Percentiles rank a stretch among this genome's conserved stretches.
Evolutionary conservation across 2,797 vertebrate genomes (phyloP).

Genomic region (Melanotaenia boesemani): DNA sequence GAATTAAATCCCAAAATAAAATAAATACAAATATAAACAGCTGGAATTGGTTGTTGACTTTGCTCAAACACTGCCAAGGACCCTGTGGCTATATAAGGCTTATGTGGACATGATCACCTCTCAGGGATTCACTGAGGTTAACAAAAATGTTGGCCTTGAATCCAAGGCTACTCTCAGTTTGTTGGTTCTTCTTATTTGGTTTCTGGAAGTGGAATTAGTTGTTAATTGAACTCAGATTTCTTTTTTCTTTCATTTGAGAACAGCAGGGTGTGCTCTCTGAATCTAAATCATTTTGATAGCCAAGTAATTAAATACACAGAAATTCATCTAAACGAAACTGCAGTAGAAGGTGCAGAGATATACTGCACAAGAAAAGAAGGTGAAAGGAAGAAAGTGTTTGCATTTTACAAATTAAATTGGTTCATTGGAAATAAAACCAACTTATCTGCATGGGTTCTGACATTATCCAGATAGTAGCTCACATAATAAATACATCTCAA

Average conservation of each 20-base stretch:
- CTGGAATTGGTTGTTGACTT: slow-evolving; percentile 68
- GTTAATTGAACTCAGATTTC: slow-evolving; percentile 51
- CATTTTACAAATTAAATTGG: neutral
- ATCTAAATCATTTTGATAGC: slow-evolving; percentile 55
- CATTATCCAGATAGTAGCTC: neutral
- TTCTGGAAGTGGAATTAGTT: slow-evolving; percentile 44
- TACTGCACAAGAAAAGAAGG: slow-evolving; percentile 11
- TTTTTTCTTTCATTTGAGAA: slow-evolving; percentile 53
- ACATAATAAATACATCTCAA: neutral
- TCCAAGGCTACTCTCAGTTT: slow-evolving; percentile 64
- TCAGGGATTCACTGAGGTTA: slow-evolving; percentile 51
- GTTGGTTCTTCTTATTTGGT: slow-evolving; percentile 58
- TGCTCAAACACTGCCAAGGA: slow-evolving; percentile 50
- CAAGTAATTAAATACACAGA: slow-evolving; percentile 56
- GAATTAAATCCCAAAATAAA: slow-evolving; percentile 69
- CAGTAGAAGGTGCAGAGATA: slow-evolving; percentile 42
- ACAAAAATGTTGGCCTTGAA: slow-evolving; percentile 54
- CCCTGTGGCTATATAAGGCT: slow-evolving; percentile 19
- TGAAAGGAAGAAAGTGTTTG: neutral
- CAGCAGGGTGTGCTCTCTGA: slow-evolving; percentile 28
- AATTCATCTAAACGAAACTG: slow-evolving; percentile 51
- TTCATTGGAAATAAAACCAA: neutral
- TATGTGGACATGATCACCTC: slow-evolving; percentile 50
- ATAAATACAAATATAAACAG: slow-evolving; percentile 66
- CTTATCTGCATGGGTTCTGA: neutral